Evolutionary conservation across 2,113 vertebrate genomes (phyloP), one percentile per base, ranked within the genome.

Genomic region (Reinhardtius hippoglossoides): DNA sequence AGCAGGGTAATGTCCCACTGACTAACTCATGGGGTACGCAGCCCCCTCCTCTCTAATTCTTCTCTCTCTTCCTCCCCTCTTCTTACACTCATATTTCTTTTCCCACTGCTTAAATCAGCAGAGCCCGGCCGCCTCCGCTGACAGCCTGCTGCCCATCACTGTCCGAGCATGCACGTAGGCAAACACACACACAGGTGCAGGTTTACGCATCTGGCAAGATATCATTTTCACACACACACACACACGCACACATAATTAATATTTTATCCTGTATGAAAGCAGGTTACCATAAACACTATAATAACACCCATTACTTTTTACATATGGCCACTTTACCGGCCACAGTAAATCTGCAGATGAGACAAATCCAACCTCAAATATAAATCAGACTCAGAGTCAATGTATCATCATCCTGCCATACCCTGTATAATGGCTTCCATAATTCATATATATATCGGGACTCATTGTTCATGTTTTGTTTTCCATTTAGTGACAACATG

Each of bases 1-100:
- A 85, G 81, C 84, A 71, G 80, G 73, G 77, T 86, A 87, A 90
- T 88, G 84, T 87, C 80, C 76, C 85, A 88, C 90, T 92, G 91
- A 92, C 89, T 91, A 83, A 89, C 81, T 76, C 71, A 71, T 59
- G 27, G 82, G 67, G 59, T 76, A 56, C 13, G 1, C 37, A 23
- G 67, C 75, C 54, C 24, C 24, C 12, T 26, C 52, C 61, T 50
- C 59, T 68, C 52, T 71, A 46, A 75, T 81, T 70, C 66, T 67
- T 40, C 68, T 62, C 50, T 78, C 72, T 65, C 81, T 67, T 59
- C 59, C 57, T 66, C 71, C 59, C 18, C 18, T 80, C 74, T 62
- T 74, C 26, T 61, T 61, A 52, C 18, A 20, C 70, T 87, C 90
- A 74, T 87, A 83, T 81, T 77, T 87, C 82, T 90, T 84, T 24